A percentile compares a stretch with the other conserved stretches of the same genome.
These are phyloP conservation scores for Stictonetta naevosa DNA, from an alignment of 2,113 vertebrate species.

Conservation along the genomic window DNA sequence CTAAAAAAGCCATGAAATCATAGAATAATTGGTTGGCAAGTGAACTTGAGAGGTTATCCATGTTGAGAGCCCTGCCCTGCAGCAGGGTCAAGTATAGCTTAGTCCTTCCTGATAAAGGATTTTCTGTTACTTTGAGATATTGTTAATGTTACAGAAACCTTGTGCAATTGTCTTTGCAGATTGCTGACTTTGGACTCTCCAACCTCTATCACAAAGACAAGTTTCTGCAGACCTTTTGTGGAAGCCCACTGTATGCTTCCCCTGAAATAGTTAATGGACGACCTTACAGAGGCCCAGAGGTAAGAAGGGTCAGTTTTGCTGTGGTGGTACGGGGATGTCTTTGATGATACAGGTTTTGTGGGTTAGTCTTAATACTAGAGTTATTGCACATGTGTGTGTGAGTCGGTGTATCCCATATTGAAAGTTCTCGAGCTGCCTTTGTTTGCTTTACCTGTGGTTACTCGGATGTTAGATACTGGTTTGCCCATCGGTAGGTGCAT, in stretches of 20 bases:
- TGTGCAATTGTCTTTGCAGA: slow-evolving; percentile 78
- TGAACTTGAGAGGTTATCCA: neutral
- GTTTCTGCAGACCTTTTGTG: slow-evolving; percentile 96
- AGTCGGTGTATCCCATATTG: neutral
- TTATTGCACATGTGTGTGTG: neutral
- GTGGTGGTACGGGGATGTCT: neutral
- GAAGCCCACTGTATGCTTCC: slow-evolving; percentile 95
- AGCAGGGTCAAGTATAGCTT: neutral
- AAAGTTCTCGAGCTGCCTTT: neutral
- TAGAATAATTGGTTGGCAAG: neutral
- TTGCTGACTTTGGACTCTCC: slow-evolving; percentile 97
- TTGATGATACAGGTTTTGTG: neutral
- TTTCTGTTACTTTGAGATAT: neutral
- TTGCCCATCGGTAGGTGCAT: neutral
- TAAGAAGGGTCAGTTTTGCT: slow-evolving; percentile 61
- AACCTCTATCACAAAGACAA: slow-evolving; percentile 97
- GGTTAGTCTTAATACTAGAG: neutral
- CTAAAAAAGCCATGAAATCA: neutral
- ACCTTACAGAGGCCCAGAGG: slow-evolving; percentile 96
- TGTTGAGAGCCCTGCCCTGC: fast-evolving
- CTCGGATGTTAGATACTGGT: neutral
- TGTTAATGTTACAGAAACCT: neutral
- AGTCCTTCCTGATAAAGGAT: neutral
- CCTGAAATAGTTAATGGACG: slow-evolving; percentile 98
- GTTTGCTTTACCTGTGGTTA: neutral